Conservation (phyloP, 1,140 invertebrate species). For the Atopsyche davidsoni region DNA sequence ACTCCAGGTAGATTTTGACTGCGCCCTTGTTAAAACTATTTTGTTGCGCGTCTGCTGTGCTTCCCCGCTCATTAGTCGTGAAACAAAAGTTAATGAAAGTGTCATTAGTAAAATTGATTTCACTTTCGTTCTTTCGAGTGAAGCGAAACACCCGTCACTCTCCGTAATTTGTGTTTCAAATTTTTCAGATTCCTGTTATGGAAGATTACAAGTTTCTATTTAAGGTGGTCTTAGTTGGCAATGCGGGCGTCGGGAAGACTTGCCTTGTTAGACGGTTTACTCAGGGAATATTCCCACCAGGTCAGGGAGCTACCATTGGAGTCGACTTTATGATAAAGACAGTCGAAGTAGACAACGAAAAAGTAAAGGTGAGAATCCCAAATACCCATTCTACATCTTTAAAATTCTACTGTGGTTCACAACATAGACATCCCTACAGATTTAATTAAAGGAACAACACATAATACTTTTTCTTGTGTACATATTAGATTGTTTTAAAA, state of each 20-base stretch:
- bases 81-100: constrained; percentile 21
- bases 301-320: constrained; percentile 97
- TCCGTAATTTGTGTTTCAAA: not conserved
- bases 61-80: constrained; percentile 3
- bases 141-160: not conserved
- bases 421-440: too few relatives aligned
- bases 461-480: too few relatives aligned
- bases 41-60: not conserved
- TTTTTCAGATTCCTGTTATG: constrained; percentile 53
- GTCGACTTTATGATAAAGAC: constrained; percentile 99
- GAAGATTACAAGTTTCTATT: constrained; percentile 98
- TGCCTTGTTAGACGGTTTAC: constrained; percentile 87
- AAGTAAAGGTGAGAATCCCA: constrained; percentile 87
- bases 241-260: constrained; percentile 92
- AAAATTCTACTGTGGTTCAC: too few relatives aligned
- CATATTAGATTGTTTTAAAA: too few relatives aligned
- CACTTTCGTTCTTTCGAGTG: constrained; percentile 26
- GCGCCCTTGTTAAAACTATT: not conserved
- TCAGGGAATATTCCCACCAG: constrained; percentile 89
- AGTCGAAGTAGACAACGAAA: constrained; percentile 95
- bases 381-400: too few relatives aligned
- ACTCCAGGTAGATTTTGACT: constrained; percentile 12
- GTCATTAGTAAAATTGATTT: constrained; percentile 20
- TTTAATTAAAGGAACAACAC: too few relatives aligned
- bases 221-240: constrained; percentile 93